phyloP scores from a whole-genome alignment of 2,888 invertebrate genomes.

The Aporophyla nigra region DNA sequence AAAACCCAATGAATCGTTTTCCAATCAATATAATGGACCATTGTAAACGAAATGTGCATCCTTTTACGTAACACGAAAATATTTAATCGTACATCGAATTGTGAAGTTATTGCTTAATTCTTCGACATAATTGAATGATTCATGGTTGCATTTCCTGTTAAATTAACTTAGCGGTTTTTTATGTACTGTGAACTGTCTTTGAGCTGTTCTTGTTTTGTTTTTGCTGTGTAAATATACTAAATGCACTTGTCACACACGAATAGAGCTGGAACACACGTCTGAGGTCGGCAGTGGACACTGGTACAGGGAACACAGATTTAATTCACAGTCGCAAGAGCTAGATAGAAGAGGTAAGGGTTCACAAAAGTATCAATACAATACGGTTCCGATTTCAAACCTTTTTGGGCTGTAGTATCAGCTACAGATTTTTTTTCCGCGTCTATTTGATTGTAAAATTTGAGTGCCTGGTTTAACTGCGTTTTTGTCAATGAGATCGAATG shows the following conservation, averaged over 20 bases:
- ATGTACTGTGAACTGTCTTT: constrained; percentile 73
- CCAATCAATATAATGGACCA: constrained; percentile 53
- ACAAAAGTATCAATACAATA: constrained; percentile 60
- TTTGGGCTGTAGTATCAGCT: constrained; percentile 39
- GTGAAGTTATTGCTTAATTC: constrained; percentile 53
- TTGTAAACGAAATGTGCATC: constrained; percentile 49
- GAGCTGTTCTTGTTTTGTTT: constrained; percentile 84
- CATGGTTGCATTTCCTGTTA: constrained; percentile 44
- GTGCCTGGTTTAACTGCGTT: too few species aligned
- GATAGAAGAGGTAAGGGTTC: constrained; percentile 89
- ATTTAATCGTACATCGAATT: constrained; percentile 44
- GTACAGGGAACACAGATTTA: constrained; percentile 92
- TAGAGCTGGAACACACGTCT: constrained; percentile 90
- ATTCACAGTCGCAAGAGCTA: constrained; percentile 92
- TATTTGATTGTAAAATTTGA: constrained; percentile 49
- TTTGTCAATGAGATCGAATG: background rate
- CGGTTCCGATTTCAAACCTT: constrained; percentile 36
- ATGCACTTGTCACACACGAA: constrained; percentile 88
- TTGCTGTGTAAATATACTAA: constrained; percentile 90
- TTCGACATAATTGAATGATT: constrained; percentile 50
- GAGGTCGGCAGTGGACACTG: constrained; percentile 92
- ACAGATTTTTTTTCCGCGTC: constrained; percentile 20
- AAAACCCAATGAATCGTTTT: constrained; percentile 44
- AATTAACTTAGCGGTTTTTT: constrained; percentile 33
- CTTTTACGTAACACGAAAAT: constrained; percentile 59